Evolutionary conservation across 2,888 invertebrate species (phyloP).

Genomic region (Coleophora flavipennella): DNA sequence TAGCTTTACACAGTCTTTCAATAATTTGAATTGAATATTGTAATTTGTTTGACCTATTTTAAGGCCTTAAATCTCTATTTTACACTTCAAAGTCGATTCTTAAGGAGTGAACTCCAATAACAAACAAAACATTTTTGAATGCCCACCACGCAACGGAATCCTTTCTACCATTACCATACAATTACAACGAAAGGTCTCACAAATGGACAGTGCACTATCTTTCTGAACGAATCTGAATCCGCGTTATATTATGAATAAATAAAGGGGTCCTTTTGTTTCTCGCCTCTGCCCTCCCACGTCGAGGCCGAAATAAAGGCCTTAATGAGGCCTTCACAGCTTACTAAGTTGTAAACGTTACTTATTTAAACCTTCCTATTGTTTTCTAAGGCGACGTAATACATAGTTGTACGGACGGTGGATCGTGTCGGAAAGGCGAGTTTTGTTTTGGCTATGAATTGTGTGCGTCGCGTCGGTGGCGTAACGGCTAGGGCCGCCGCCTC

Average conservation of each 20-base stretch:
- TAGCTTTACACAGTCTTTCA: too few relatives aligned
- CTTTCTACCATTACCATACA: slow-evolving; percentile 11
- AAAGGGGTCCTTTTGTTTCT: slow-evolving; percentile 30
- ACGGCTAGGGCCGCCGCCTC: too few relatives aligned
- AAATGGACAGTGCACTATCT: slow-evolving; percentile 19
- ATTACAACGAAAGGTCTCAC: slow-evolving; percentile 12
- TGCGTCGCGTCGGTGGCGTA: too few relatives aligned
- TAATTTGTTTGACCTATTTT: too few relatives aligned
- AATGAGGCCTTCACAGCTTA: slow-evolving; percentile 27
- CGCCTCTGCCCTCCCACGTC: slow-evolving; percentile 29
- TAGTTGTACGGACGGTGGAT: too few relatives aligned
- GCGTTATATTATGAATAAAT: slow-evolving; percentile 37
- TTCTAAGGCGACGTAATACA: not conserved
- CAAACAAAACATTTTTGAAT: too few relatives aligned
- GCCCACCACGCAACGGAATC: not conserved
- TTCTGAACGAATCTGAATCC: slow-evolving; percentile 19
- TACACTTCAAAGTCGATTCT: too few relatives aligned
- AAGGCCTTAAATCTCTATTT: too few relatives aligned
- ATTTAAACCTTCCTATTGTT: slow-evolving; percentile 24
- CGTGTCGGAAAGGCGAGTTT: too few relatives aligned
- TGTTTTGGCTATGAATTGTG: too few relatives aligned
- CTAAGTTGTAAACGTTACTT: slow-evolving; percentile 24
- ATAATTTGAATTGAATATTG: too few relatives aligned
- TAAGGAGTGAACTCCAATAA: too few relatives aligned
- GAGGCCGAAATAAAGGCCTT: slow-evolving; percentile 31